Conservation (phyloP, 53 echinoderm and acorn worm genomes). For the Holothuria scabra region DNA sequence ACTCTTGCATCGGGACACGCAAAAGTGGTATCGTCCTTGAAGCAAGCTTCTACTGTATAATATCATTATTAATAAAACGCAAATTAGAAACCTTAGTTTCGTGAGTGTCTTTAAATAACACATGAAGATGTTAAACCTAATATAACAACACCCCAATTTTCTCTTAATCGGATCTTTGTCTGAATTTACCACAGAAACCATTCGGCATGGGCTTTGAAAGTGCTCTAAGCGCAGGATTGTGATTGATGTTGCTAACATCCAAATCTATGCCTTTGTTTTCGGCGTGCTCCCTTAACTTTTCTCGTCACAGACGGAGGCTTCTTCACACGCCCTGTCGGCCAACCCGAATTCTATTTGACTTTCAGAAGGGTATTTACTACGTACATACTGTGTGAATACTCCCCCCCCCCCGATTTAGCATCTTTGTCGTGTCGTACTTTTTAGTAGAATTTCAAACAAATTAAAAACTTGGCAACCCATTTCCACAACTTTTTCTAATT, state of each 20-base stretch:
- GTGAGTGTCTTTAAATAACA: too few relatives aligned
- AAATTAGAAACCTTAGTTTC: neutral
- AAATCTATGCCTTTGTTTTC: conserved; percentile 44
- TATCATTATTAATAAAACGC: neutral
- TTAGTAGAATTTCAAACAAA: conserved; percentile 65
- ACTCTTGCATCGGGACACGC: neutral
- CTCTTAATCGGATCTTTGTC: conserved; percentile 3
- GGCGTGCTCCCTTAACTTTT: neutral
- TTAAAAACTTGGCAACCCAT: conserved; percentile 43
- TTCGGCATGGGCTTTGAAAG: conserved; percentile 59
- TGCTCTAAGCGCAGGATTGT: conserved; percentile 55
- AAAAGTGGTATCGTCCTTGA: neutral
- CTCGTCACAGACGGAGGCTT: neutral
- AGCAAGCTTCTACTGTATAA: neutral
- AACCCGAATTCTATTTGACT: conserved; percentile 41
- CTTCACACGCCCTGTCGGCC: conserved; percentile 34
- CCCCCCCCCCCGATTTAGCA: neutral
- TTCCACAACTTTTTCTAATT: conserved; percentile 59
- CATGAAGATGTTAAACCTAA: neutral
- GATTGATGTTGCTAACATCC: conserved; percentile 36
- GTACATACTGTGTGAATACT: conserved; percentile 25
- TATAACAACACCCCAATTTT: conserved; percentile 4
- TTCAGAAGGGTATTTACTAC: conserved; percentile 43
- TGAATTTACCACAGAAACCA: conserved; percentile 53
- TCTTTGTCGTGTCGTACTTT: neutral